Evolutionary conservation across 1,140 invertebrate species (phyloP), one percentile per base, ranked within the genome.

Genomic region (Phenacoccus solenopsis): DNA sequence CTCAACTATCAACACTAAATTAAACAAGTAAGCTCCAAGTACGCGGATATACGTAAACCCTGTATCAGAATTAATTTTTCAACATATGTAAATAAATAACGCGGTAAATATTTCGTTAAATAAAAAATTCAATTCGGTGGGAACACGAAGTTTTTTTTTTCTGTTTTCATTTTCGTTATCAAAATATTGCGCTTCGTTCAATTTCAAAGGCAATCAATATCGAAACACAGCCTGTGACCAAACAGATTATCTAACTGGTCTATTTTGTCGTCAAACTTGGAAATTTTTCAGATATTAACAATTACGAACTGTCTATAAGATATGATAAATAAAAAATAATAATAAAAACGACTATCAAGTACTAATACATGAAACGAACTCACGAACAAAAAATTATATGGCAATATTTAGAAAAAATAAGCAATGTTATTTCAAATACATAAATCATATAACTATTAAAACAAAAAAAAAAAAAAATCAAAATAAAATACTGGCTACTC

Each of bases 401-500:
- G 59, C 59, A 64, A 64, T 64, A 25, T 25, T 5, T 64, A 20
- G 21, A 25, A 64, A 64, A 64, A 20, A 64, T 3, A 24, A 25
- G 4, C 21, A 22, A 3, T 64, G 20, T 25, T 64, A 64, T 16
- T 10, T 64, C 21, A 64, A 10, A 22, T 9, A 27, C 25, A 16
- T 27, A 5, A 64, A 64, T 64, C 22, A 64, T 25, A 16, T 24
- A 64, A 9, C 2, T 64, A 64, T 3, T 24, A 16, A 64, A 4
- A 4, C 5, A 64, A 64, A 64, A 38, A 10, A 38, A n/a, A 38
- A 38, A 38, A 38, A 10, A 38, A 38, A 38, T 10, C 32, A 38
- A 10, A n/a, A n/a, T 9, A 38, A 38, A 64, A 64, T 64, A 64
- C 59, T 64, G 59, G 59, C 59, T 64, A 64, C 25, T 64, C 22